Base-by-base conservation (phyloP, 2,888 invertebrate species). In the Leucoma salicis region DNA sequence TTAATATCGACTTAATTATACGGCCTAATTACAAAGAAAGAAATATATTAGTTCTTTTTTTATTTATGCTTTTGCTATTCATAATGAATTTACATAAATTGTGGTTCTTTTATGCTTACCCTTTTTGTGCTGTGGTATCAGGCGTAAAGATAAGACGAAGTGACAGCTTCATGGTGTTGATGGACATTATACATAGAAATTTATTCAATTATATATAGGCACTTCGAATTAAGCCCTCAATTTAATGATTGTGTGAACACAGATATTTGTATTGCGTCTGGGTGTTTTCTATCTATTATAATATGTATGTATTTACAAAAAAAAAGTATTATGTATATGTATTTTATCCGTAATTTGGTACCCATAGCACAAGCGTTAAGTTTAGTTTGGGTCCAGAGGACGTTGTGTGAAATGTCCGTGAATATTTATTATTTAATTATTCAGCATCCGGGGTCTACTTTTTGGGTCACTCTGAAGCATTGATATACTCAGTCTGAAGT, bases 21-120 rank as follows among this genome's bases (percentile, higher is more conserved):
- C 0, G 14, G 11, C 12, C 10, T 27, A 38, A 18, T 10, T 29
- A 29, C 29, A 29, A 29, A 4, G 29, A 29, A 29, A 29, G 29
- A 29, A 29, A 29, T 29, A 29, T 34, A 35, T 32, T 29, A 34
- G 39, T 38, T 35, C 42, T 34, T 49, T 50, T 21, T 29, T 29
- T 29, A 29, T 7, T 29, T 29, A 29, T 5, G 13, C 7, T 12
- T 12, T 29, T 5, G 3, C 7, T 29, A 13, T 29, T 27, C 27
- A 10, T 29, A 29, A 29, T 13, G 13, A 29, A 29, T 29, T 21
- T 21, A 21, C 21, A 21, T 21, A 21, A 21, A 21, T 21, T 21
- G 8, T 21, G 1, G 2, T 8, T 21, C 2, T 21, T 8, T 3
- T 21, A 21, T 6, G 6, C 21, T 21, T 21, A 21, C 8, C n/a